phyloP scores from a whole-genome alignment of 2,888 invertebrate genomes.

The Brachypterus glaber region DNA sequence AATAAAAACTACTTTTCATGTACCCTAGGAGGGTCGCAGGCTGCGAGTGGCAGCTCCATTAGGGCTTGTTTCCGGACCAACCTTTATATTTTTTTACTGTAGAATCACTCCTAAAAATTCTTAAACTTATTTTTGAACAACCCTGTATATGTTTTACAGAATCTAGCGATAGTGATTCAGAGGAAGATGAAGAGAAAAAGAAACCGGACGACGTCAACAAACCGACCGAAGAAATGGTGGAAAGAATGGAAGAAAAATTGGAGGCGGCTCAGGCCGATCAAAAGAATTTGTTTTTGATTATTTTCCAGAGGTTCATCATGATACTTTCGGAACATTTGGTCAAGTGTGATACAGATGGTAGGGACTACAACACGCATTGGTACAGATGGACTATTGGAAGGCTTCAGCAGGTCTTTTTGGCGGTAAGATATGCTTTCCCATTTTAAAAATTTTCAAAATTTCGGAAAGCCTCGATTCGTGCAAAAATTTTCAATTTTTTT shows the following conservation, averaged over 20 bases:
- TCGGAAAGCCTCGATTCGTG: too few species aligned
- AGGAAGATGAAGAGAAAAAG: constrained; percentile 42
- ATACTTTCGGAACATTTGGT: constrained; percentile 93
- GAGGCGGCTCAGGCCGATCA: constrained; percentile 94
- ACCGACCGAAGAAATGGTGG: constrained; percentile 76
- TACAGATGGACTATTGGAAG: constrained; percentile 93
- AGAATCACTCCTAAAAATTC: too few species aligned
- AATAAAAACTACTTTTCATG: too few species aligned
- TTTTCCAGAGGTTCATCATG: constrained; percentile 98
- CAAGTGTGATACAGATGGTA: constrained; percentile 84
- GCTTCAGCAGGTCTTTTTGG: constrained; percentile 87
- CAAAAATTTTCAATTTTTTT: too few species aligned
- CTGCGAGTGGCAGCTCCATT: too few species aligned
- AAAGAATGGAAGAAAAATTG: constrained; percentile 89
- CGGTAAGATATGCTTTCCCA: constrained; percentile 49
- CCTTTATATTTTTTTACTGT: too few species aligned
- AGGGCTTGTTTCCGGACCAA: too few species aligned
- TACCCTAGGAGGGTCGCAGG: too few species aligned
- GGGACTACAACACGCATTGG: constrained; percentile 90
- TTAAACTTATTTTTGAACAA: too few species aligned
- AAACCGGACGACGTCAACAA: constrained; percentile 45
- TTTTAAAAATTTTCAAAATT: constrained; percentile 1
- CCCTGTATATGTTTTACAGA: too few species aligned
- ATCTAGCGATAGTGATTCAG: constrained; percentile 74
- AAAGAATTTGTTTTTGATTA: constrained; percentile 91